These are phyloP conservation scores for Ictalurus punctatus DNA, from an alignment of 2,113 vertebrate species.

Conservation along the genomic window DNA sequence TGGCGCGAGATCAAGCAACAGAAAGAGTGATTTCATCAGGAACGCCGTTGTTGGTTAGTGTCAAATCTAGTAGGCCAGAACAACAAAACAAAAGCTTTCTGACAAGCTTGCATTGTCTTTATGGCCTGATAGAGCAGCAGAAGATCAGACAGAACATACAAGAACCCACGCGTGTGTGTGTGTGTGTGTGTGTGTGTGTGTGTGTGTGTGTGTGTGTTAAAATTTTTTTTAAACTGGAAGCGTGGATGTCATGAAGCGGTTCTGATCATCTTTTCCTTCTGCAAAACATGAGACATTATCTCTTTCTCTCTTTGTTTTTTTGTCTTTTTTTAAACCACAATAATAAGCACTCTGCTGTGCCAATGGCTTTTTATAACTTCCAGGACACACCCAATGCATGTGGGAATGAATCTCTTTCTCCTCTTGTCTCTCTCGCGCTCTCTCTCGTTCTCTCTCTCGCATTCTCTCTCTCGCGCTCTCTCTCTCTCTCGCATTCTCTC, in stretches of 20 bases:
- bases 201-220: slow-evolving; percentile 6
- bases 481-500: too few relatives aligned
- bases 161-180: slow-evolving; percentile 8
- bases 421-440: slow-evolving; percentile 45
- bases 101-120: slow-evolving; percentile 61
- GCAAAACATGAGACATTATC: neutral
- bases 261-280: neutral
- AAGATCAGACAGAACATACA: slow-evolving; percentile 21
- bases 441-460: slow-evolving; percentile 20
- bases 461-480: slow-evolving; percentile 44
- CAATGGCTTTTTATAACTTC: slow-evolving; percentile 82
- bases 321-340: slow-evolving; percentile 43
- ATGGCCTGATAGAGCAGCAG: slow-evolving; percentile 62
- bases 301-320: neutral
- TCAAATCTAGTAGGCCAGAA: slow-evolving; percentile 58
- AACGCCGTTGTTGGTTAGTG: slow-evolving; percentile 58
- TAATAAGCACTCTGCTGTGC: slow-evolving; percentile 70
- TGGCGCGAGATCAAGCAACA: slow-evolving; percentile 65
- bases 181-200: slow-evolving; percentile 11
- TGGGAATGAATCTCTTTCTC: slow-evolving; percentile 65
- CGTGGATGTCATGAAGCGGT: neutral
- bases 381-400: slow-evolving; percentile 65
- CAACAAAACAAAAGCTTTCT: slow-evolving; percentile 55
- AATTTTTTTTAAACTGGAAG: too few relatives aligned
- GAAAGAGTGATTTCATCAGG: slow-evolving; percentile 69